phyloP scores from a whole-genome alignment of 2,113 vertebrate genomes.

The Poecile atricapillus region DNA sequence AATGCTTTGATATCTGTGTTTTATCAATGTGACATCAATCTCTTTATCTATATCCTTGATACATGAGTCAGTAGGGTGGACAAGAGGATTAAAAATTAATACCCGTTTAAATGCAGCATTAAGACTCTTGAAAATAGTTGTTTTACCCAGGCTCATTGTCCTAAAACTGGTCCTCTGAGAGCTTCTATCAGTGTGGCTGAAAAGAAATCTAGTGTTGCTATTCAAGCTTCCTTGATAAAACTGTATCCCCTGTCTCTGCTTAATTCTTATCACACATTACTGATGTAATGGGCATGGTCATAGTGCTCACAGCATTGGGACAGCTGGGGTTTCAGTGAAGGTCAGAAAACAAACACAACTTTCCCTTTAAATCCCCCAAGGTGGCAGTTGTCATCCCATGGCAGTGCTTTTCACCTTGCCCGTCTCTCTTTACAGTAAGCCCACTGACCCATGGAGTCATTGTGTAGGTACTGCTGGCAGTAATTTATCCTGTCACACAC shows the following conservation, averaged over 20 bases:
- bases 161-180: not conserved
- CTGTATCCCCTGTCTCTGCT: not conserved
- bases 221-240: not conserved
- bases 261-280: not conserved
- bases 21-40: not conserved
- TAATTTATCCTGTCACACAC: constrained; percentile 14
- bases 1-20: not conserved
- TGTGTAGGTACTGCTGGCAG: not conserved
- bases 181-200: fast-evolving
- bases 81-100: not conserved
- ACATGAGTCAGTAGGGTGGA: no score
- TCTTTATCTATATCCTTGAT: not conserved
- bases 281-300: not conserved
- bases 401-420: not conserved
- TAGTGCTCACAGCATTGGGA: not conserved
- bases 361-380: not conserved
- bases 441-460: not conserved
- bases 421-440: not conserved
- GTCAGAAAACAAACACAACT: not conserved
- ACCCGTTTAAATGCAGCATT: not conserved
- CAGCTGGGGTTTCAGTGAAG: not conserved
- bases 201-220: fast-evolving
- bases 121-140: not conserved
- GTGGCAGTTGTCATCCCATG: not conserved
- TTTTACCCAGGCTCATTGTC: not conserved